phyloP scores from a whole-genome alignment of 2,797 vertebrate species.

The Sebastes steindachneri region DNA sequence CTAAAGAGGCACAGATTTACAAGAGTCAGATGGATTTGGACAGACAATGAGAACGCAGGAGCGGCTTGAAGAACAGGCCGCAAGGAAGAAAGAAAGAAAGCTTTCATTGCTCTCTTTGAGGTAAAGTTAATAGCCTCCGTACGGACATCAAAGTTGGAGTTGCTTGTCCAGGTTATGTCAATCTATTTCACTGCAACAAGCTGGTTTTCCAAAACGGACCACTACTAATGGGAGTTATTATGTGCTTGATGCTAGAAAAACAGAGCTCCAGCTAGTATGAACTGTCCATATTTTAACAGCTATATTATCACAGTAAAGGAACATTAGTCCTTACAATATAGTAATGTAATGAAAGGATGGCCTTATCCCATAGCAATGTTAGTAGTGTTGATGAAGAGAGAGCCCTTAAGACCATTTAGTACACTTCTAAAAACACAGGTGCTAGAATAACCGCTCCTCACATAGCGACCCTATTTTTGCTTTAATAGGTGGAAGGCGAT shows the following conservation, averaged over 20 bases:
- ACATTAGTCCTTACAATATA: neutral
- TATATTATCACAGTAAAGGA: conserved; percentile 13
- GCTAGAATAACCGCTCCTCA: conserved; percentile 35
- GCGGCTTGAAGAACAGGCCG: neutral
- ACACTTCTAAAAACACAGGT: conserved; percentile 48
- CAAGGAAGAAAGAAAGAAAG: neutral
- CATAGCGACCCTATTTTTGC: conserved; percentile 7
- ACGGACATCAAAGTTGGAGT: conserved; percentile 18
- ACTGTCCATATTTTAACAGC: neutral
- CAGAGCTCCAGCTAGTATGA: neutral
- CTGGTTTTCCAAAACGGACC: conserved; percentile 8
- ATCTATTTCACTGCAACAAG: neutral
- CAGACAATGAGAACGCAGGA: conserved; percentile 3
- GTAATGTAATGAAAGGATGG: conserved; percentile 17
- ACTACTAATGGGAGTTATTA: neutral
- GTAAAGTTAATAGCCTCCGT: conserved; percentile 4
- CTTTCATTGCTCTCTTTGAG: neutral
- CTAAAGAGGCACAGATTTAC: conserved; percentile 27
- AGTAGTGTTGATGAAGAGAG: conserved; percentile 12
- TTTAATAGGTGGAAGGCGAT: no score
- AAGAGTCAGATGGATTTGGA: conserved; percentile 30
- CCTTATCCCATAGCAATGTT: conserved; percentile 9
- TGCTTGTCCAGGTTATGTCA: conserved; percentile 2
- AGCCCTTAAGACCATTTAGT: conserved; percentile 33
- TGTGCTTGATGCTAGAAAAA: conserved; percentile 18